These are phyloP conservation scores for Frankliniella fusca DNA, from an alignment of 2,888 invertebrate species.

Conservation along the genomic window DNA sequence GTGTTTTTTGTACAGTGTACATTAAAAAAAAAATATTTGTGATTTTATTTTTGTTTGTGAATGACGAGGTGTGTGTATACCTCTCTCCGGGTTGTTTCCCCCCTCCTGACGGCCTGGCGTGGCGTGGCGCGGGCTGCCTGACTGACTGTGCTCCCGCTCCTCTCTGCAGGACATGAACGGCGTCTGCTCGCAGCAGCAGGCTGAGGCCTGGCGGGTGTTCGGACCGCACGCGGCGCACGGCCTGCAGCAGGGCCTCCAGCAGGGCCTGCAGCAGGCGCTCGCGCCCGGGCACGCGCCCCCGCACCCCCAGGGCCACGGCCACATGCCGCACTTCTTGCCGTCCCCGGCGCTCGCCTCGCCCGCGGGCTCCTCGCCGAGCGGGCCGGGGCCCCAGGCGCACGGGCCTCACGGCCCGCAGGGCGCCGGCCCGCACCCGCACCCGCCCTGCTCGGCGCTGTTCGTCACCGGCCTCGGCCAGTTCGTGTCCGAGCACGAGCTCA, in stretches of 20 bases:
- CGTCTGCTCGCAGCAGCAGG: not conserved
- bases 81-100: too few relatives aligned
- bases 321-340: slow-evolving; percentile 77
- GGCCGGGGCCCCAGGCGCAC: slow-evolving; percentile 46
- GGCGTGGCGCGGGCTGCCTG: not conserved
- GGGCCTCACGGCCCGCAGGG: slow-evolving; percentile 45
- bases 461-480: slow-evolving; percentile 97
- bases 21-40: too few relatives aligned
- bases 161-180: slow-evolving; percentile 20
- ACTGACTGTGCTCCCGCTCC: not conserved
- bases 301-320: slow-evolving; percentile 50
- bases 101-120: too few relatives aligned
- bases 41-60: not conserved
- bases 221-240: slow-evolving; percentile 7
- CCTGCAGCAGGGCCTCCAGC: too few relatives aligned
- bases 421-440: slow-evolving; percentile 59
- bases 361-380: slow-evolving; percentile 50
- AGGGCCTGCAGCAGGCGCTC: slow-evolving; percentile 42
- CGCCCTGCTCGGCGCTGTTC: slow-evolving; percentile 93
- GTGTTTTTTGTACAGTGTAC: too few relatives aligned
- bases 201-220: slow-evolving; percentile 11
- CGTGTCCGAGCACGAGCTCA: slow-evolving; percentile 96
- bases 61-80: not conserved
- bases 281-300: slow-evolving; percentile 63
- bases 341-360: slow-evolving; percentile 85